Evolutionary conservation across 2,113 vertebrate species (phyloP).

Genomic region (Paradisaea rubra): DNA sequence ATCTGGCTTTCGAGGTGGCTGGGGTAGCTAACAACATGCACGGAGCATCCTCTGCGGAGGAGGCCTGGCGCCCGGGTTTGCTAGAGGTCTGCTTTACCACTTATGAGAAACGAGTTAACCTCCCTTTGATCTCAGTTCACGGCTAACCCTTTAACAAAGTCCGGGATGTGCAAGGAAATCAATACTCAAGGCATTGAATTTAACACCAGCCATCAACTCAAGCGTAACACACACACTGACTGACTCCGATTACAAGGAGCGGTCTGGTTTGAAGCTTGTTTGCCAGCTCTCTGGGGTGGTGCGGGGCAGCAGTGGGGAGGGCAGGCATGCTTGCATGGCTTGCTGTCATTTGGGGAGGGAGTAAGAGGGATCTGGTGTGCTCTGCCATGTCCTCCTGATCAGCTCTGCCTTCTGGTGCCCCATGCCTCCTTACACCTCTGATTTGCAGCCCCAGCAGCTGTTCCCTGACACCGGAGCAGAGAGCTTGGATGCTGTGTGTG

Average conservation of each 20-base stretch:
- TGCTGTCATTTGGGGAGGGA: background rate
- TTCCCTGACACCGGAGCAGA: background rate
- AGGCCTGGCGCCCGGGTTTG: slow-evolving; percentile 6
- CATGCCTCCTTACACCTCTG: background rate
- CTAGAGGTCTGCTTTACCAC: slow-evolving; percentile 62
- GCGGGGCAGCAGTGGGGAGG: background rate
- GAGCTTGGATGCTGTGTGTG: background rate
- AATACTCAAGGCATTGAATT: slow-evolving; percentile 69
- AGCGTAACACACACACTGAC: slow-evolving; percentile 60
- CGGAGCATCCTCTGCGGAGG: slow-evolving; percentile 35
- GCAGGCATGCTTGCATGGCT: background rate
- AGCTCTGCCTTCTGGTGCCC: background rate
- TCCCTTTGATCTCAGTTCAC: slow-evolving; percentile 69
- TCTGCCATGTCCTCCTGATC: background rate
- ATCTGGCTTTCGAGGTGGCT: background rate
- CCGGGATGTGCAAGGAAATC: slow-evolving; percentile 66
- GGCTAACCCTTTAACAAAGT: slow-evolving; percentile 70
- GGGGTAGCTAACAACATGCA: slow-evolving; percentile 15
- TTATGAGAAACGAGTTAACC: slow-evolving; percentile 67
- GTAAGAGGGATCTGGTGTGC: background rate
- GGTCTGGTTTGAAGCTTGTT: slow-evolving; percentile 41
- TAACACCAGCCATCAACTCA: slow-evolving; percentile 67
- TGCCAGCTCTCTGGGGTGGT: slow-evolving; percentile 51
- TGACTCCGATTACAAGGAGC: slow-evolving; percentile 51
- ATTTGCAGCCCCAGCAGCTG: background rate